phyloP scores from a whole-genome alignment of 2,797 vertebrate genomes.

The Myotis myotis region DNA sequence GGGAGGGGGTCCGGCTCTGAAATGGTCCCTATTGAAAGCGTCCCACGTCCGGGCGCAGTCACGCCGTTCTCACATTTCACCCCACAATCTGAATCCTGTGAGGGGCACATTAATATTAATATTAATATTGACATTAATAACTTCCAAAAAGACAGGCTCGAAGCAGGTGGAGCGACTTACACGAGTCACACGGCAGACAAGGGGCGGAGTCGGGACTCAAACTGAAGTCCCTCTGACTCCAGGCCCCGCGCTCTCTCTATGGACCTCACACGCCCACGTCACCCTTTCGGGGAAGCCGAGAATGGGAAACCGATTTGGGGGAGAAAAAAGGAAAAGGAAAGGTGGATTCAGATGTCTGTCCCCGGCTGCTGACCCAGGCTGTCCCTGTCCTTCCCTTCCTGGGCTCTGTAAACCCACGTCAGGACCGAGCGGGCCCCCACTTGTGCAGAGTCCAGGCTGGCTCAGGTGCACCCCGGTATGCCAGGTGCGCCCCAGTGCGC shows the following conservation, averaged over 20 bases:
- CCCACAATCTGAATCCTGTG: neutral
- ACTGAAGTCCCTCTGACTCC: too few relatives aligned
- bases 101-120: too few relatives aligned
- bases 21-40: rapidly evolving
- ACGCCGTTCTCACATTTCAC: neutral
- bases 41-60: rapidly evolving
- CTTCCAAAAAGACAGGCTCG: neutral
- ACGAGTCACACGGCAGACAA: neutral
- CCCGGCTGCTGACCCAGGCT: neutral
- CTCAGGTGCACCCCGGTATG: neutral
- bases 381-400: rapidly evolving
- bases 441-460: too few relatives aligned
- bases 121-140: neutral
- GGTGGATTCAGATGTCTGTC: neutral
- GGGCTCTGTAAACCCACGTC: too few relatives aligned
- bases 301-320: neutral
- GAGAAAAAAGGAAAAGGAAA: neutral
- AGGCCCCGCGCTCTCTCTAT: neutral
- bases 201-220: neutral
- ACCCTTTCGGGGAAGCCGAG: neutral
- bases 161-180: neutral
- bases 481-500: neutral
- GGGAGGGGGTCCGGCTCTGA: neutral
- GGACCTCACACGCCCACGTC: neutral
- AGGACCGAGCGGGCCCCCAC: neutral